Conservation (phyloP, 2,888 invertebrate genomes). For the Abrostola tripartita region DNA sequence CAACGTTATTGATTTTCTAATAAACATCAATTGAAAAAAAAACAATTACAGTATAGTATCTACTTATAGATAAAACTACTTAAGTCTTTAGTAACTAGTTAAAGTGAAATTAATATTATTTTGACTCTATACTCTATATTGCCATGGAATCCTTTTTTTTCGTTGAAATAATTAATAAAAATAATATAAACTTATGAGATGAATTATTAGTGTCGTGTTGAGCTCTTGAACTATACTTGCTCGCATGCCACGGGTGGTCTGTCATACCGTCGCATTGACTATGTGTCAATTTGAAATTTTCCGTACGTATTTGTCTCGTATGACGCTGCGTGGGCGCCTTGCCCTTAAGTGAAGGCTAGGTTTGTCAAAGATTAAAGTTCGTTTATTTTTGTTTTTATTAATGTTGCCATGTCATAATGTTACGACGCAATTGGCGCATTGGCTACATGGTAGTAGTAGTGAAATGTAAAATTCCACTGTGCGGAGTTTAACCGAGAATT, state of each 20-base stretch:
- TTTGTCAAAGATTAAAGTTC: constrained; percentile 45
- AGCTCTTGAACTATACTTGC: constrained; percentile 20
- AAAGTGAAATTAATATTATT: too few relatives aligned
- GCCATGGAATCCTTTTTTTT: too few relatives aligned
- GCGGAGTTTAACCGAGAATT: too few relatives aligned
- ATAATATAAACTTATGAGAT: not conserved
- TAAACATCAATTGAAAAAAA: too few relatives aligned
- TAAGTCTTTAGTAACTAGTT: too few relatives aligned
- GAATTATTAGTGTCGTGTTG: not conserved
- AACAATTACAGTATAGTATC: too few relatives aligned
- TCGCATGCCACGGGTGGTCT: constrained; percentile 51
- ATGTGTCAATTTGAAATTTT: constrained; percentile 58
- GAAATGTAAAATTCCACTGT: too few relatives aligned
- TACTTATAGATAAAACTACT: too few relatives aligned
- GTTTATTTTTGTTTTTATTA: constrained; percentile 33
- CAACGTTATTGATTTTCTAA: too few relatives aligned
- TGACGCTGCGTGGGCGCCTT: constrained; percentile 52
- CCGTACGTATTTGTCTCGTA: constrained; percentile 51
- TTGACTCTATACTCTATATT: too few relatives aligned
- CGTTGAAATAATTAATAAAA: too few relatives aligned
- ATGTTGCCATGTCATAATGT: constrained; percentile 10
- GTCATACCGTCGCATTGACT: constrained; percentile 39
- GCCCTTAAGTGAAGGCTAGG: constrained; percentile 52
- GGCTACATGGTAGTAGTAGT: not conserved
- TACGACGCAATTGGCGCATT: constrained; percentile 10